Percentiles rank a stretch among this genome's conserved stretches.
Evolutionary conservation across 2,888 invertebrate species (phyloP).

Genomic region (Julus scanicus): DNA sequence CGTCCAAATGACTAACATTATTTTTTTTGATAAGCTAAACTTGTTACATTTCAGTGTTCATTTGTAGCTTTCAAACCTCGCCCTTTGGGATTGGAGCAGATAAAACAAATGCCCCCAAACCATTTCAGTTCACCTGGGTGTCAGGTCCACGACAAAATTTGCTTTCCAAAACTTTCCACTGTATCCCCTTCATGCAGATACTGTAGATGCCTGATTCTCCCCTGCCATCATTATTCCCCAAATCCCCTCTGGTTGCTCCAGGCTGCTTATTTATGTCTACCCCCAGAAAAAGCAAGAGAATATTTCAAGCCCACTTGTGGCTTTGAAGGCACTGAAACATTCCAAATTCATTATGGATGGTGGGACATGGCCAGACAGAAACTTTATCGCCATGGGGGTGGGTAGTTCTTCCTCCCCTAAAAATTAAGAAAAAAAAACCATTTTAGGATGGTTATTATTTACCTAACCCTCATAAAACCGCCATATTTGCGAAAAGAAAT

Average conservation of each 20-base stretch:
- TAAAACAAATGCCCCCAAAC: too few relatives aligned
- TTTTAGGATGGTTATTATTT: neutral
- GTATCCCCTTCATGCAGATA: neutral
- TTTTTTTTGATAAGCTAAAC: too few relatives aligned
- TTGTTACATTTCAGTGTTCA: too few relatives aligned
- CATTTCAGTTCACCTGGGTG: neutral
- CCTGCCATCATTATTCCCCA: neutral
- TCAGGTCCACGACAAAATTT: neutral
- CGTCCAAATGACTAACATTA: too few relatives aligned
- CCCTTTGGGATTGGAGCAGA: too few relatives aligned
- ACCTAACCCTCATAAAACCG: neutral
- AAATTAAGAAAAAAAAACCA: neutral
- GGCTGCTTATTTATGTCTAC: constrained; percentile 2
- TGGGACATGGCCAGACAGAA: neutral
- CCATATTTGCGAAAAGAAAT: too few relatives aligned
- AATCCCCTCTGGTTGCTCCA: neutral
- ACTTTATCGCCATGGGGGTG: neutral
- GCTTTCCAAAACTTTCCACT: neutral
- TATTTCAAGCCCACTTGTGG: neutral
- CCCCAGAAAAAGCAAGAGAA: neutral
- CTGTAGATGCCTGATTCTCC: neutral
- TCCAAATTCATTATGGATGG: neutral
- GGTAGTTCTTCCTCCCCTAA: neutral
- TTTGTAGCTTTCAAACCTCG: too few relatives aligned
- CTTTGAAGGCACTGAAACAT: constrained; percentile 1